Percentiles rank a stretch among this genome's conserved stretches.
Conservation (phyloP, 2,113 vertebrate species). For the Clinocottus analis region DNA sequence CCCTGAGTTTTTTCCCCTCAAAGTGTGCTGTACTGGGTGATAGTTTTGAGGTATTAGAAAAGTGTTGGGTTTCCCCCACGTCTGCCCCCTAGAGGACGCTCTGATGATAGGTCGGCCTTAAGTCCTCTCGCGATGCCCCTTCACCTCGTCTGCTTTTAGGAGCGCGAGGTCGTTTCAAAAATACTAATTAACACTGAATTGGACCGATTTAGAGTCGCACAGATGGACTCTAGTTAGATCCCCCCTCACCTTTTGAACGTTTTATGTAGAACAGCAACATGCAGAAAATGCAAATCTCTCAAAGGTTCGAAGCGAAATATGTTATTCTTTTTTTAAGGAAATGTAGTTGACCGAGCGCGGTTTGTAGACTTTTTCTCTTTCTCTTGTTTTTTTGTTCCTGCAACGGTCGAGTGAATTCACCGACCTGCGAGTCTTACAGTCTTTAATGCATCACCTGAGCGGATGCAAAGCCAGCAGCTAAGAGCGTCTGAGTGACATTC, state of each 20-base stretch:
- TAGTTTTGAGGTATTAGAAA: conserved; percentile 73
- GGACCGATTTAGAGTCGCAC: conserved; percentile 25
- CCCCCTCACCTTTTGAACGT: conserved; percentile 16
- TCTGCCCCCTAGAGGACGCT: conserved; percentile 49
- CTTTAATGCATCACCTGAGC: conserved; percentile 38
- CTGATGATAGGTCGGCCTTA: conserved; percentile 69
- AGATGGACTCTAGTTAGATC: conserved; percentile 8
- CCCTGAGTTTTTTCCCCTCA: conserved; percentile 51
- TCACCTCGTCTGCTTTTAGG: conserved; percentile 32
- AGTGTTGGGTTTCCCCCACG: conserved; percentile 33
- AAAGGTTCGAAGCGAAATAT: conserved; percentile 33
- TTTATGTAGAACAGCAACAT: conserved; percentile 24
- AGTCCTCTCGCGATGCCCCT: conserved; percentile 49
- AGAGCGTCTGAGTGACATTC: conserved; percentile 34
- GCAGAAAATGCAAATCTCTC: conserved; percentile 37
- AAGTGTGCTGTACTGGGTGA: conserved; percentile 76
- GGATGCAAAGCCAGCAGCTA: conserved; percentile 44
- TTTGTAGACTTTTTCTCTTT: conserved; percentile 31
- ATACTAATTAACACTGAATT: conserved; percentile 49
- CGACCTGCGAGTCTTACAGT: conserved; percentile 65
- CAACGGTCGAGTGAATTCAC: conserved; percentile 60
- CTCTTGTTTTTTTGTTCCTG: conserved; percentile 43
- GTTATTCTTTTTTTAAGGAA: conserved; percentile 29
- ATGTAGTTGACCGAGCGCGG: conserved; percentile 33
- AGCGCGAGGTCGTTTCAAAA: conserved; percentile 42